Base-by-base conservation (phyloP, 2,888 invertebrate species). In the Cistogaster globosa region DNA sequence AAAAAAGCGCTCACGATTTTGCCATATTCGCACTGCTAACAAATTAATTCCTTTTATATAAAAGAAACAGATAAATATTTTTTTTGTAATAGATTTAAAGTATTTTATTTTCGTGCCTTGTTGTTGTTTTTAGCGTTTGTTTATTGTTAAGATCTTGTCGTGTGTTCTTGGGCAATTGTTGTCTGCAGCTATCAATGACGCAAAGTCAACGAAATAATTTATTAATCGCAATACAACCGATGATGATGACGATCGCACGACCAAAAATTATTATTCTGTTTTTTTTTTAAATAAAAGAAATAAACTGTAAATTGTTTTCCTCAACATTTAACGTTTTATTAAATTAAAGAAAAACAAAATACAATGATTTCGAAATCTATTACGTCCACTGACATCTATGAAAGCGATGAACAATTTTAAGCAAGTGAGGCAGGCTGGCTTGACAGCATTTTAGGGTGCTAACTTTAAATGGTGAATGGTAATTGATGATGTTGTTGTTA, bases 161-260 rank as follows among this genome's bases (percentile, higher is more conserved):
- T 83, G 71, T 71, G 58, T 45, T 75, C 57, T 82, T 14, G 36
- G 53, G 32, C 58, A 65, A 6, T 76, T 71, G n/a, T 82, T 45
- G 75, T 80, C 84, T 76, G 76, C 80, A 55, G 84, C 84, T 80
- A 76, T 62, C 63, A 67, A 48, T 84, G 76, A 84, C 36, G 71
- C 60, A 67, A 71, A 80, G 60, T 65, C 53, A 38, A 68, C 8
- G 32, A 55, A 63, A 79, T 63, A 71, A 79, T 79, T 83, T 71
- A 75, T 84, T 42, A 74, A 42, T 67, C 32, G 14, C 12, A 36
- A 45, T 53, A 18, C 18, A 18, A 18, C 22, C 68, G 53, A 18
- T 55, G 65, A 65, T 18, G 60, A 69, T 53, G 62, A 57, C 71
- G 60, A 67, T 68, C 53, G 45, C 62, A 62, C 36, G 16, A 32